phyloP scores from a whole-genome alignment of 2,797 vertebrate species.

The Lutjanus campechanus region DNA sequence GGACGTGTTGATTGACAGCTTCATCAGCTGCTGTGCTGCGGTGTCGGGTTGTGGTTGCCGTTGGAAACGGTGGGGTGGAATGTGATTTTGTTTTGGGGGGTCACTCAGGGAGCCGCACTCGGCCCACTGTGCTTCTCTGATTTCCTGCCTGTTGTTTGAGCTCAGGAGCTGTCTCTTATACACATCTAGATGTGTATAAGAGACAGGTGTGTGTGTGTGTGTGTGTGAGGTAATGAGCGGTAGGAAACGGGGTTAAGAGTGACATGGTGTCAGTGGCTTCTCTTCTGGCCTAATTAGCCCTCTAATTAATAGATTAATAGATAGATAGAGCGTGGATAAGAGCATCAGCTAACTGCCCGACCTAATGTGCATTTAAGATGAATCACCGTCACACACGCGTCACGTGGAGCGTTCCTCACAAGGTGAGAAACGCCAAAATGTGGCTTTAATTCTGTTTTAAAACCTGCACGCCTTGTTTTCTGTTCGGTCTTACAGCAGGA shows the following conservation, averaged over 20 bases:
- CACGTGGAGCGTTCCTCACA: slow-evolving; percentile 13
- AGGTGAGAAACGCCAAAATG: slow-evolving; percentile 42
- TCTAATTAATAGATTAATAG: slow-evolving; percentile 86
- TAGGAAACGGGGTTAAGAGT: slow-evolving; percentile 67
- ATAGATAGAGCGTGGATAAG: slow-evolving; percentile 72
- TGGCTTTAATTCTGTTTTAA: background rate
- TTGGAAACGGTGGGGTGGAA: slow-evolving; percentile 64
- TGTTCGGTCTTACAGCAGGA: background rate
- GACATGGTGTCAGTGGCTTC: slow-evolving; percentile 75
- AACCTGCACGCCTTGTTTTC: background rate
- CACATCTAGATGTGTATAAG: too few species aligned
- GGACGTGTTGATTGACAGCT: slow-evolving; percentile 73
- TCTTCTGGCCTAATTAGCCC: slow-evolving; percentile 88
- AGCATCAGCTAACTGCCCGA: slow-evolving; percentile 71
- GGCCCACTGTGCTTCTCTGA: slow-evolving; percentile 53
- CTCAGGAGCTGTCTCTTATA: too few species aligned
- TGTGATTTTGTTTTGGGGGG: slow-evolving; percentile 51
- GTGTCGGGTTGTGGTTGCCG: slow-evolving; percentile 40
- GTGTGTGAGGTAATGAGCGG: slow-evolving; percentile 70
- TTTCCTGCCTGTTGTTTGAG: slow-evolving; percentile 76
- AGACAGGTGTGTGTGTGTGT: slow-evolving; percentile 57
- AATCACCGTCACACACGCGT: slow-evolving; percentile 29
- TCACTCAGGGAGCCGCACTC: slow-evolving; percentile 61
- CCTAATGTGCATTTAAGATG: slow-evolving; percentile 59
- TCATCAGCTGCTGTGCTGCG: slow-evolving; percentile 51